phyloP scores from a whole-genome alignment of 2,113 vertebrate species.

The Strix aluco region DNA sequence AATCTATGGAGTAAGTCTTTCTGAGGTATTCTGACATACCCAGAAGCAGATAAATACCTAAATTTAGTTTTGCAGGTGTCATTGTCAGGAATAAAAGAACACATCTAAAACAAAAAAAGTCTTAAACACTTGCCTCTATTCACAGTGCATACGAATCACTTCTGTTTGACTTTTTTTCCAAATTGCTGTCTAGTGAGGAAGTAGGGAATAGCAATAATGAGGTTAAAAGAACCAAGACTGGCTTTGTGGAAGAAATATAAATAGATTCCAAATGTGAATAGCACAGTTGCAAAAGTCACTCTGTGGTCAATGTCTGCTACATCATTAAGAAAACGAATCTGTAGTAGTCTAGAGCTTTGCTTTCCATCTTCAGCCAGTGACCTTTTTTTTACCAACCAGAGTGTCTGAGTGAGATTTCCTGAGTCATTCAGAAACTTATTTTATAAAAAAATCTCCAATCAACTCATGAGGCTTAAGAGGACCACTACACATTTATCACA shows the following conservation, averaged over 20 bases:
- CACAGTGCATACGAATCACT: neutral
- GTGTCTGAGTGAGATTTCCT: neutral
- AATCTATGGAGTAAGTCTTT: neutral
- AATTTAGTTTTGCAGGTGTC: constrained; percentile 7
- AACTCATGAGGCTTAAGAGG: neutral
- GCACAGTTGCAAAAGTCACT: neutral
- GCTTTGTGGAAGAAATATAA: neutral
- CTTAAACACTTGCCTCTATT: neutral
- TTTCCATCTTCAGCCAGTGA: neutral
- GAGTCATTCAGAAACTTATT: neutral
- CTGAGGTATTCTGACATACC: neutral
- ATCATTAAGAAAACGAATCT: neutral
- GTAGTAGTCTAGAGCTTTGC: neutral
- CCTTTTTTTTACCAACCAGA: neutral
- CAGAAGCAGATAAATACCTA: neutral
- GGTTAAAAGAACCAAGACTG: neutral
- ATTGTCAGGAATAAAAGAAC: neutral
- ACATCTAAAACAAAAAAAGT: neutral
- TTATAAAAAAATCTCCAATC: neutral
- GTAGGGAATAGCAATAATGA: neutral
- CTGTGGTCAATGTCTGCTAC: neutral
- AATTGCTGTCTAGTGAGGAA: neutral
- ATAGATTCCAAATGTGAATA: neutral
- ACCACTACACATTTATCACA: neutral
- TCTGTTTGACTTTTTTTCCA: neutral